Conservation (phyloP, 2,888 invertebrate genomes). For the Pseudolycoriella hygida region DNA sequence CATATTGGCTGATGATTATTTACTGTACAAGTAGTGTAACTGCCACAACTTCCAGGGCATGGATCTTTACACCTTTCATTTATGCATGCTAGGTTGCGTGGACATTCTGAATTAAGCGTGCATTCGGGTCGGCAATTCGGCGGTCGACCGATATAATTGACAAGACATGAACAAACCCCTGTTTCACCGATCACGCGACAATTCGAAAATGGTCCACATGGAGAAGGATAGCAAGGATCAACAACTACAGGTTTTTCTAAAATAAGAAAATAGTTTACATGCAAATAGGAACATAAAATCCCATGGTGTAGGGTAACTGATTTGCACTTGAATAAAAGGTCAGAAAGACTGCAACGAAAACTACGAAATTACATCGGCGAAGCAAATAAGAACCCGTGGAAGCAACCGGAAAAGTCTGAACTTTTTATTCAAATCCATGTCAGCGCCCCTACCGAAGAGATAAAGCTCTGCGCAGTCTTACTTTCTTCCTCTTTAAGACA, state of each 20-base stretch:
- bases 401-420: no score
- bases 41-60: slow-evolving; percentile 71
- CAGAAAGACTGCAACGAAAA: no score
- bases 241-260: slow-evolving; percentile 14
- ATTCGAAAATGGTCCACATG: slow-evolving; percentile 70
- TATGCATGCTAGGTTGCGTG: slow-evolving; percentile 65
- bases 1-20: slow-evolving; percentile 72
- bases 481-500: slow-evolving; percentile 38
- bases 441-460: not conserved
- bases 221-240: slow-evolving; percentile 66
- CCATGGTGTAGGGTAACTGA: no score
- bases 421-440: not conserved
- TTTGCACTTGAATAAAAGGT: no score
- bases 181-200: slow-evolving; percentile 59
- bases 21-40: slow-evolving; percentile 58
- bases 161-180: slow-evolving; percentile 62
- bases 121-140: slow-evolving; percentile 79
- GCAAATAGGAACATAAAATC: not conserved
- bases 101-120: slow-evolving; percentile 67
- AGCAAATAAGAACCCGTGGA: no score
- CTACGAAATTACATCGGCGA: not conserved
- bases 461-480: slow-evolving; percentile 1
- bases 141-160: slow-evolving; percentile 62
- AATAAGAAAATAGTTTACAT: slow-evolving; percentile 1
- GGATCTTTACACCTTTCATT: slow-evolving; percentile 68